Evolutionary conservation across 1,140 invertebrate species (phyloP).

Genomic region (Conopomorpha cramerella): DNA sequence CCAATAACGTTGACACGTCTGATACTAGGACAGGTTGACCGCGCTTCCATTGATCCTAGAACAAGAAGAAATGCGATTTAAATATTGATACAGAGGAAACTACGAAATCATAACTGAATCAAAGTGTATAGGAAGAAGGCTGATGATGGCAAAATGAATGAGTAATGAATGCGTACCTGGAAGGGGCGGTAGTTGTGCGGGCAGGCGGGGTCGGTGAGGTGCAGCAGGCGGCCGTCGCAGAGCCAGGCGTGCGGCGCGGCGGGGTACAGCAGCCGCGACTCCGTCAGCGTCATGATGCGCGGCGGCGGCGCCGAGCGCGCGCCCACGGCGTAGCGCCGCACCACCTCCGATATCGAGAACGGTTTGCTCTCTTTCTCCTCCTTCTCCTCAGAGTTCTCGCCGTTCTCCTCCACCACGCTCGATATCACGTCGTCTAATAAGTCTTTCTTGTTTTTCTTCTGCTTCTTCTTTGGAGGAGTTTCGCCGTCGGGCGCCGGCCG

Average conservation of each 20-base stretch:
- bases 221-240: conserved; percentile 87
- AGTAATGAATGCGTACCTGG: no score
- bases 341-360: conserved; percentile 74
- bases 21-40: conserved; percentile 96
- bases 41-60: conserved; percentile 93
- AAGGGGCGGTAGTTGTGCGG: conserved; percentile 85
- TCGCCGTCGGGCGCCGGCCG: conserved; percentile 68
- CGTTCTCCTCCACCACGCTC: conserved; percentile 75
- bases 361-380: conserved; percentile 58
- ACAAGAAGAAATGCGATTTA: conserved; percentile 27
- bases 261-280: conserved; percentile 79
- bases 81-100: no score
- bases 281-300: conserved; percentile 83
- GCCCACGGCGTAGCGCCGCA: conserved; percentile 64
- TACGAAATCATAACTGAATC: no score
- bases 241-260: conserved; percentile 84
- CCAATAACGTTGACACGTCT: conserved; percentile 78
- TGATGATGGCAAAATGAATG: no score
- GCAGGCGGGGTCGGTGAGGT: conserved; percentile 82
- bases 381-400: no score
- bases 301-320: conserved; percentile 64
- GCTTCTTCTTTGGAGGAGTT: conserved; percentile 53
- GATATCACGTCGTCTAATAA: conserved; percentile 80
- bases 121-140: no score
- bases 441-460: conserved; percentile 57